phyloP scores from a whole-genome alignment of 2,797 vertebrate species.

The Capromys pilorides region DNA sequence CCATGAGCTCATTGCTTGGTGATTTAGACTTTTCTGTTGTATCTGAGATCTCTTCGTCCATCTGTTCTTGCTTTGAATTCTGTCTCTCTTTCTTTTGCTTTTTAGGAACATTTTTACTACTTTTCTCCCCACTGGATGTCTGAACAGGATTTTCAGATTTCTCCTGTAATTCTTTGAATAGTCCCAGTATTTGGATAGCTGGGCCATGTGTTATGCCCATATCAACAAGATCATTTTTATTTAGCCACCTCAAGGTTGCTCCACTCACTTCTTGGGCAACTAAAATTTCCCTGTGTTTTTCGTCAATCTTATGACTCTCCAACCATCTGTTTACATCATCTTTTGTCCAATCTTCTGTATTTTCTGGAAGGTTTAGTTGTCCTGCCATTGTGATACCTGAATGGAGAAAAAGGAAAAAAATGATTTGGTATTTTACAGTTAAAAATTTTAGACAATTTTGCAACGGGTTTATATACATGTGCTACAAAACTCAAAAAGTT shows the following conservation, averaged over 20 bases:
- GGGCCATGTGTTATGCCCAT: slow-evolving; percentile 81
- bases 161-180: slow-evolving; percentile 66
- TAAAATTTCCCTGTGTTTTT: slow-evolving; percentile 77
- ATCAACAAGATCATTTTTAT: slow-evolving; percentile 73
- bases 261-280: slow-evolving; percentile 79
- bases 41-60: slow-evolving; percentile 6
- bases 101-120: slow-evolving; percentile 21
- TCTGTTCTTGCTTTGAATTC: slow-evolving; percentile 47
- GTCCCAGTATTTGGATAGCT: slow-evolving; percentile 74
- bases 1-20: neutral
- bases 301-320: slow-evolving; percentile 76
- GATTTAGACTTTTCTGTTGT: neutral
- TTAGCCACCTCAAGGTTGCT: slow-evolving; percentile 71
- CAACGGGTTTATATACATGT: neutral
- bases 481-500: neutral
- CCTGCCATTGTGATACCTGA: slow-evolving; percentile 65
- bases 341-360: slow-evolving; percentile 81
- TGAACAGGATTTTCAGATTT: slow-evolving; percentile 15
- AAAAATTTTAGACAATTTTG: slow-evolving; percentile 39
- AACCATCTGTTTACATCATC: slow-evolving; percentile 81
- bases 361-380: slow-evolving; percentile 60
- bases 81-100: slow-evolving; percentile 59
- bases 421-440: slow-evolving; percentile 22
- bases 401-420: slow-evolving; percentile 63
- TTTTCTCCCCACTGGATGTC: neutral